Percentiles rank a stretch among this genome's conserved stretches.
These are phyloP conservation scores for Drosophila lacteicornis DNA, from an alignment of 1,140 invertebrate genomes.

Conservation along the genomic window DNA sequence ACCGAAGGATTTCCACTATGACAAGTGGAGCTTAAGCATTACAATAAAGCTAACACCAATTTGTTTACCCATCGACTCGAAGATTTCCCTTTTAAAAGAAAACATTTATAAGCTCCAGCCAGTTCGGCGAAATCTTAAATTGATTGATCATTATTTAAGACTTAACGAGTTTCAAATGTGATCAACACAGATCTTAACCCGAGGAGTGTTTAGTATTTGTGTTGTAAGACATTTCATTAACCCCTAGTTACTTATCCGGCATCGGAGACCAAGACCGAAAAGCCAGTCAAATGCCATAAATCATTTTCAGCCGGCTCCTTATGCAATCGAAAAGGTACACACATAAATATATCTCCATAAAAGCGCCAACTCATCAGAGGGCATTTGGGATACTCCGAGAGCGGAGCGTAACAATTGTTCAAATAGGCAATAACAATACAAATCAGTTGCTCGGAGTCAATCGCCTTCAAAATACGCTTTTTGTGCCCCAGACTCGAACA, in stretches of 20 bases:
- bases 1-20: background rate
- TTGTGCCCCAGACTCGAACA: slow-evolving; percentile 32
- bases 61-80: slow-evolving; percentile 18
- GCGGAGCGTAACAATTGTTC: slow-evolving; percentile 62
- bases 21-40: background rate
- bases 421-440: slow-evolving; percentile 69
- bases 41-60: slow-evolving; percentile 19
- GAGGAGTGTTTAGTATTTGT: slow-evolving; percentile 47
- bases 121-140: slow-evolving; percentile 15
- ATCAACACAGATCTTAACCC: slow-evolving; percentile 51
- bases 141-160: slow-evolving; percentile 51
- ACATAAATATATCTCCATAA: slow-evolving; percentile 18
- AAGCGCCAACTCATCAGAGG: slow-evolving; percentile 51
- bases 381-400: slow-evolving; percentile 45
- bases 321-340: slow-evolving; percentile 61
- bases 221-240: slow-evolving; percentile 73
- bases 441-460: slow-evolving; percentile 69
- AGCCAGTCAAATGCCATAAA: slow-evolving; percentile 67
- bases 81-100: slow-evolving; percentile 27
- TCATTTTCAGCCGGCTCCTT: slow-evolving; percentile 64
- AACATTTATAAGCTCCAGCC: slow-evolving; percentile 23
- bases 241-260: slow-evolving; percentile 54
- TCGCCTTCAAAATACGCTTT: slow-evolving; percentile 57
- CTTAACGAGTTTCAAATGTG: slow-evolving; percentile 48
- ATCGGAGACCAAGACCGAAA: slow-evolving; percentile 46